A percentile compares a stretch with the other conserved stretches of the same genome.
Conservation (phyloP, 2,113 vertebrate genomes). For the Channa argus region DNA sequence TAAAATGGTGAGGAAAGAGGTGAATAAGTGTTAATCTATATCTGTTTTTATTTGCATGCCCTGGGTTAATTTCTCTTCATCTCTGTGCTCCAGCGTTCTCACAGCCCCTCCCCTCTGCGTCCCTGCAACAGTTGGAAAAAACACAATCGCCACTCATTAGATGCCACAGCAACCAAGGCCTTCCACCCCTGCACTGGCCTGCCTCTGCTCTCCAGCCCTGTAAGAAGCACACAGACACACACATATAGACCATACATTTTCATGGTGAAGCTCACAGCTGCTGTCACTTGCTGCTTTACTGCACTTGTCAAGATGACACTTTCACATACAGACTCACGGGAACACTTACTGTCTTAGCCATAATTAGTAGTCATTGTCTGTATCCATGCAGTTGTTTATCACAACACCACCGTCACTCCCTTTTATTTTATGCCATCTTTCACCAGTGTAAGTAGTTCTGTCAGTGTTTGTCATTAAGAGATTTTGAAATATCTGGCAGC, state of each 20-base stretch:
- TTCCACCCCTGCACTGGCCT: conserved; percentile 97
- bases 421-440: conserved; percentile 28
- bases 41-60: conserved; percentile 1
- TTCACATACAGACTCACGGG: conserved; percentile 1
- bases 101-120: conserved; percentile 83
- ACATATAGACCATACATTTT: background rate
- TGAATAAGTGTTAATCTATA: too few relatives aligned
- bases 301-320: conserved; percentile 75
- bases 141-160: conserved; percentile 91
- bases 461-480: conserved; percentile 36
- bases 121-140: conserved; percentile 90
- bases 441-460: background rate
- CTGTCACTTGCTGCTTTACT: background rate
- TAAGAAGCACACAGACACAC: conserved; percentile 63
- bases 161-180: conserved; percentile 92
- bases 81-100: conserved; percentile 73
- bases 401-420: conserved; percentile 12
- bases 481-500: conserved; percentile 29
- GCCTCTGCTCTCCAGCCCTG: conserved; percentile 97
- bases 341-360: conserved; percentile 28
- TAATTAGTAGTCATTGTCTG: conserved; percentile 10
- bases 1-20: too few relatives aligned
- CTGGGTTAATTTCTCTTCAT: conserved; percentile 14
- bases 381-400: conserved; percentile 29
- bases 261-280: background rate